Base-by-base conservation (phyloP, 2,888 invertebrate genomes). In the Plutella xylostella region DNA sequence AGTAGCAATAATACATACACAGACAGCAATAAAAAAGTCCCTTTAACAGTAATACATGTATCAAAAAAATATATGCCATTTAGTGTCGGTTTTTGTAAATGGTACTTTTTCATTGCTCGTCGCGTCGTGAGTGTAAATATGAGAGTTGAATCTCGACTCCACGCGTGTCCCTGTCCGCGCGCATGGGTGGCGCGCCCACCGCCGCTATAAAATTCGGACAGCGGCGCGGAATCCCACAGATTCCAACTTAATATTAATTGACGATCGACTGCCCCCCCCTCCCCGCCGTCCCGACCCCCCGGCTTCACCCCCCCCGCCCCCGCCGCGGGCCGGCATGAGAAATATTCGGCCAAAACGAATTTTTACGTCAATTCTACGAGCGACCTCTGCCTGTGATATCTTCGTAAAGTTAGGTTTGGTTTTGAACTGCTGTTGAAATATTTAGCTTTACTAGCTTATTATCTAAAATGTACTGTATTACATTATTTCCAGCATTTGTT, bases 171-270 rank as follows among this genome's bases (percentile, higher is more conserved):
- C 56, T 63, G 65, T 18, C 63, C 0, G 4, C 14, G 18, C 55
- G 59, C 69, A 11, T 80, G 82, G 82, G 82, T 80, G 82, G 82
- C 82, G 82, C 82, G 30, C 30, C 30, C 41, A 19, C 80, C 69
- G 76, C 70, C 77, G 74, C 80, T 77, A 83, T 83, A 83, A 82
- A 83, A 82, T 82, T 82, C 79, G 82, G 79, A 77, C 79, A 72
- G 73, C 77, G 78, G 76, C 77, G 80, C 72, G 77, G 82, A 83
- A 80, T 83, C 82, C 80, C 78, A 82, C 80, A 80, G 82, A 82
- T 82, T 80, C 75, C 78, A 68, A 74, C 65, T 82, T 75, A 74
- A 80, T 80, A 83, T 82, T 83, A 82, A 82, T 83, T 80, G 80
- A 75, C 75, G 76, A 82, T 80, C 75, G 76, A 70, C 74, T 72